Conservation (phyloP, 2,113 vertebrate genomes). For the Tenebrosternarchus preto region DNA sequence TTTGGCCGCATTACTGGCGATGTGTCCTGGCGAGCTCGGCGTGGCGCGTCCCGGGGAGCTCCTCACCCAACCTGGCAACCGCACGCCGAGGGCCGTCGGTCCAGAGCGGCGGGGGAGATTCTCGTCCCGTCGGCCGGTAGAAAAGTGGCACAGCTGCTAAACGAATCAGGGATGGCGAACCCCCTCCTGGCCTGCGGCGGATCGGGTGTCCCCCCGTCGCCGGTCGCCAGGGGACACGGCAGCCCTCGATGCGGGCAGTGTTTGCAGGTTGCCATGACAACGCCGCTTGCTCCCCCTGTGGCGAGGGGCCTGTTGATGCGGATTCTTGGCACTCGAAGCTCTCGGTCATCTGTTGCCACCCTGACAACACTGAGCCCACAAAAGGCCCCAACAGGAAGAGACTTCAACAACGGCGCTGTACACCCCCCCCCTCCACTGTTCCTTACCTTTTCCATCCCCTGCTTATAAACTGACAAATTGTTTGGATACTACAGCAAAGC, state of each 20-base stretch:
- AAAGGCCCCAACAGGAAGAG: constrained; percentile 13
- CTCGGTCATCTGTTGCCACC: constrained; percentile 47
- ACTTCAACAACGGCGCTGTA: constrained; percentile 45
- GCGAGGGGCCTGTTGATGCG: constrained; percentile 48
- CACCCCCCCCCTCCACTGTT: neutral
- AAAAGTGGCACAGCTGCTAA: constrained; percentile 21
- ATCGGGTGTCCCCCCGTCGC: constrained; percentile 63
- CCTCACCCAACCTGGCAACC: neutral
- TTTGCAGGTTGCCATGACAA: constrained; percentile 64
- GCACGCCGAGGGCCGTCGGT: neutral
- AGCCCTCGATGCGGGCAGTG: constrained; percentile 58
- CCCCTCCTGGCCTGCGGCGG: constrained; percentile 28
- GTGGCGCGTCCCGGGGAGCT: neutral
- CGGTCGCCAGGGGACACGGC: constrained; percentile 53
- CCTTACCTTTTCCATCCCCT: neutral
- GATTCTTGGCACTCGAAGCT: constrained; percentile 46
- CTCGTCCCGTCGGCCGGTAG: neutral
- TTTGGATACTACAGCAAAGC: neutral
- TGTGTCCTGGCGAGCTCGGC: neutral
- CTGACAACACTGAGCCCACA: constrained; percentile 15
- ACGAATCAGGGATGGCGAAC: constrained; percentile 9
- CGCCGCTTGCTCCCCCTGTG: constrained; percentile 16
- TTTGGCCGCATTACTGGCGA: neutral
- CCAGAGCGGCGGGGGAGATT: neutral
- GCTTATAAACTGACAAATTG: neutral